Evolutionary conservation across 2,113 vertebrate species (phyloP).

Genomic region (Anhinga anhinga): DNA sequence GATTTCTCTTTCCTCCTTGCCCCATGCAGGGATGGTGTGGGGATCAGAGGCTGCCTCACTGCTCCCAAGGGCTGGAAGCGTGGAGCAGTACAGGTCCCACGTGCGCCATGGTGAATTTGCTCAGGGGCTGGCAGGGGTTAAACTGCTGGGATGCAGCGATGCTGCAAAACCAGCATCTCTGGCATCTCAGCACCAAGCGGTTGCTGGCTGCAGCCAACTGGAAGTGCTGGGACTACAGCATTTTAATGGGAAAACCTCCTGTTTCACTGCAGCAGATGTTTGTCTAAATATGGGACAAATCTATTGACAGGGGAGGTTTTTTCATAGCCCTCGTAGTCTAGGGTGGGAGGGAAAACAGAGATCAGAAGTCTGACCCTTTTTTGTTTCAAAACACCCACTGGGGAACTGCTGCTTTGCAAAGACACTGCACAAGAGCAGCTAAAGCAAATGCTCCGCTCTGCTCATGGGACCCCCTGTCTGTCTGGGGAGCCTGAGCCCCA

Average conservation of each 20-base stretch:
- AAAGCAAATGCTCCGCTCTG: not conserved
- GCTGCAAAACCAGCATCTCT: not conserved
- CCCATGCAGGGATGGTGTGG: not conserved
- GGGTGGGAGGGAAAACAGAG: not conserved
- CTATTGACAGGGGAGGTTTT: not conserved
- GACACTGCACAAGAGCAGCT: not conserved
- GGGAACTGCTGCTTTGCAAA: not conserved
- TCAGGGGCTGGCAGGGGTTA: not conserved
- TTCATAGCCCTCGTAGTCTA: not conserved
- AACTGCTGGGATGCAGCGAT: accelerated
- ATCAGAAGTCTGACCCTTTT: not conserved
- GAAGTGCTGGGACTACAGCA: not conserved
- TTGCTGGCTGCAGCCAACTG: not conserved
- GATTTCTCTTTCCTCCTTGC: not conserved
- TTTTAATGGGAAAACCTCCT: not conserved
- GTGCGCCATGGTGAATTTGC: accelerated
- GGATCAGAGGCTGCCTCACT: not conserved
- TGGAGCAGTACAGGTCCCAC: not conserved
- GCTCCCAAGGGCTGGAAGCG: not conserved
- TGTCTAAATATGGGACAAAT: not conserved
- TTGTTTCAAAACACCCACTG: not conserved
- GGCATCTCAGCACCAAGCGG: accelerated
- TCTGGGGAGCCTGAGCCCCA: accelerated
- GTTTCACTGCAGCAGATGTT: not conserved
- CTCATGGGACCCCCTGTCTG: accelerated